Evolutionary conservation across 2,797 vertebrate genomes (phyloP), one percentile per base, ranked within the genome.

Genomic region (Alca torda): DNA sequence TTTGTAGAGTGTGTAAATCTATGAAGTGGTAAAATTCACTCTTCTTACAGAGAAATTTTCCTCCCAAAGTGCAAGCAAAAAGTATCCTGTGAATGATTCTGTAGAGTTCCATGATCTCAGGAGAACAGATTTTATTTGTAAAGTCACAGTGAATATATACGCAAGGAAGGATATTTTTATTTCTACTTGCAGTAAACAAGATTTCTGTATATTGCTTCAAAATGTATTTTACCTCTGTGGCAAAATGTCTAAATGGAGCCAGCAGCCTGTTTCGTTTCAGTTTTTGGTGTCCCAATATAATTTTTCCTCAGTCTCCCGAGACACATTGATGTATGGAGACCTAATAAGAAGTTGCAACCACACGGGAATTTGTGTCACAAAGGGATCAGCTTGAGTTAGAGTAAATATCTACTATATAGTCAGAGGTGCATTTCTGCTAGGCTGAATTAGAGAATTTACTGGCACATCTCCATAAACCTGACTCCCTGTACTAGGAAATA

Each of bases 401-500:
- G 33, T 81, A 72, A 65, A 64, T 73, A 79, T 85, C 64, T 72
- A 12, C 60, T 74, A 3, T 57, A 28, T 23, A 35, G 15, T 16
- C 46, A 56, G 78, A 75, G 48, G 39, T 54, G 24, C 23, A 39
- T 68, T 94, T 93, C 56, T 73, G 35, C 50, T 76, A 61, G n/a
- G 59, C 72, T 85, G 79, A 89, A 79, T 85, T 57, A 89, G 81
- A 68, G 84, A 76, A 53, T n/a, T 87, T 93, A 84, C 53, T 89
- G 90, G 83, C 82, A 92, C 16, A 70, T 82, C 67, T 91, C 90
- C 85, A 74, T 89, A 90, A 90, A 76, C 59, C 53, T 48, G 20
- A 75, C 26, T 70, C 69, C 93, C 31, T 88, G n/a, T 87, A 89
- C 93, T 97, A 96, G 84, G 92, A 97, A 97, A 96, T 45, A 95